Evolutionary conservation across 2,888 invertebrate genomes (phyloP).

Genomic region (Dynastes maya): DNA sequence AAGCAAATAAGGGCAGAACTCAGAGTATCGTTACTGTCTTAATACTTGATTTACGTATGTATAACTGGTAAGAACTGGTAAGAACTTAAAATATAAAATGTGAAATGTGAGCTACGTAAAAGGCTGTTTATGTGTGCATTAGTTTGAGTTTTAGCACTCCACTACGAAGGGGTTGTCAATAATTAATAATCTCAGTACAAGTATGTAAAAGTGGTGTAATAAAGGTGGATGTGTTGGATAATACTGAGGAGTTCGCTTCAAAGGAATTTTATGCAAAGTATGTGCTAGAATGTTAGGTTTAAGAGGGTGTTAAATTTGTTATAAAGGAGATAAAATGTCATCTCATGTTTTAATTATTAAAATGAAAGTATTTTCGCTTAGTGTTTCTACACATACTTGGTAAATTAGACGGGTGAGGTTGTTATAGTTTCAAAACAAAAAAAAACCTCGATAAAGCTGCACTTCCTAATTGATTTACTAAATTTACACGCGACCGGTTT

Average conservation of each 20-base stretch:
- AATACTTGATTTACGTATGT: background rate
- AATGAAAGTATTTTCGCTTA: too few relatives aligned
- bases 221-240: background rate
- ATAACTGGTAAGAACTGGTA: background rate
- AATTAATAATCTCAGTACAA: background rate
- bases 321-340: background rate
- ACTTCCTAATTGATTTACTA: too few relatives aligned
- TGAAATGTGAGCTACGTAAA: background rate
- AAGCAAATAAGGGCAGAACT: background rate
- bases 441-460: too few relatives aligned
- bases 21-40: too few relatives aligned
- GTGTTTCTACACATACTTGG: too few relatives aligned
- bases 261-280: background rate
- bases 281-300: background rate
- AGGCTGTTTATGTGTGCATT: background rate
- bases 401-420: too few relatives aligned
- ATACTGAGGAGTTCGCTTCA: background rate
- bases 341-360: too few relatives aligned
- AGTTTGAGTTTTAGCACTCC: background rate
- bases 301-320: constrained; percentile 6
- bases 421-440: too few relatives aligned
- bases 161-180: background rate
- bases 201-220: background rate
- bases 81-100: too few relatives aligned
- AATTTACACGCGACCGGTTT: too few relatives aligned